Conservation (phyloP, 2,888 invertebrate genomes). For the Cataglyphis albicans region DNA sequence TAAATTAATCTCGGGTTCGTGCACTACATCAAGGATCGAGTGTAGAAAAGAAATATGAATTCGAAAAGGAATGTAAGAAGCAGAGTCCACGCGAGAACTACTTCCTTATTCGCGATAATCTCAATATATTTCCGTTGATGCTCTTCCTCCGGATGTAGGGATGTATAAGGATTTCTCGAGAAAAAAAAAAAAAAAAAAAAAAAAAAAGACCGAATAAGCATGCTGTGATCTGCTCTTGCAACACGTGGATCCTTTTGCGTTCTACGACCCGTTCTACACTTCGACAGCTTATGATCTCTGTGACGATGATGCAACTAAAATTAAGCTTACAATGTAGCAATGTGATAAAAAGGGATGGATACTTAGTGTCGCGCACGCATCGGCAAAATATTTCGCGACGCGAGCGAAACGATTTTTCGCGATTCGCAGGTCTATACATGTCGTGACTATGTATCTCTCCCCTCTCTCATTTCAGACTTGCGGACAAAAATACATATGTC, state of each 20-base stretch:
- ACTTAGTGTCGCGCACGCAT: constrained; percentile 49
- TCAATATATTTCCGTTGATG: constrained; percentile 14
- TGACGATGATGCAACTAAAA: constrained; percentile 62
- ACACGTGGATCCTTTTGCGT: constrained; percentile 77
- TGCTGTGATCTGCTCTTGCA: constrained; percentile 58
- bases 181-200: not conserved
- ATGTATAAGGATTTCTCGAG: not conserved
- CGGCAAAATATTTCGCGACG: constrained; percentile 4
- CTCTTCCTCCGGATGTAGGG: not conserved
- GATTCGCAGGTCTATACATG: constrained; percentile 29
- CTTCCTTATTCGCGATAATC: constrained; percentile 4
- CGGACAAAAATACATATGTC: constrained; percentile 34
- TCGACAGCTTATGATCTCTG: constrained; percentile 76
- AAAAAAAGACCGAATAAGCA: constrained; percentile 5
- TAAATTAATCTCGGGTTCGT: not conserved
- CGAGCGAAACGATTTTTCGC: constrained; percentile 19
- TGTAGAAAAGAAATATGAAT: constrained; percentile 21
- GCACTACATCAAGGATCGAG: constrained; percentile 14
- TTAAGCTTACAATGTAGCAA: constrained; percentile 58
- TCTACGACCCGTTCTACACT: constrained; percentile 76
- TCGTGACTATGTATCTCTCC: constrained; percentile 35
- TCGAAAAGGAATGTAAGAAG: constrained; percentile 46
- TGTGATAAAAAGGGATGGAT: constrained; percentile 63
- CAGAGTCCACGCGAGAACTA: constrained; percentile 29
- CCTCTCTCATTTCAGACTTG: constrained; percentile 35